A percentile compares a stretch with the other conserved stretches of the same genome.
phyloP scores from a whole-genome alignment of 2,888 invertebrate species.

The Melinaea marsaeus region DNA sequence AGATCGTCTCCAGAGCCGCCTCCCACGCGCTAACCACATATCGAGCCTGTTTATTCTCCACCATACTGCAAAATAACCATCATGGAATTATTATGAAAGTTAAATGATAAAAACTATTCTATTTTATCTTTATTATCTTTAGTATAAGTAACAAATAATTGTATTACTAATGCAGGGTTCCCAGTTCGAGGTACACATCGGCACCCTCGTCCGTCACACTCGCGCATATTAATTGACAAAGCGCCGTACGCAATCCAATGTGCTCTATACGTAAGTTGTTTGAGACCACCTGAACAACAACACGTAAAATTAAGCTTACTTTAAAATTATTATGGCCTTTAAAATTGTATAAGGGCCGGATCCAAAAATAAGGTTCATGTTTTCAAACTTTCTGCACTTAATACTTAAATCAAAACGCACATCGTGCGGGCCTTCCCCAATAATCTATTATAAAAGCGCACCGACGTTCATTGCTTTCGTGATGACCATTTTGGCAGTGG shows the following conservation, averaged over 20 bases:
- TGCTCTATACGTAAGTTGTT: slow-evolving; percentile 55
- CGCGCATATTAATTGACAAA: slow-evolving; percentile 53
- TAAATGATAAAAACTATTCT: not conserved
- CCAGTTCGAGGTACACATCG: slow-evolving; percentile 55
- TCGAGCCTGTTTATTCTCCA: slow-evolving; percentile 64
- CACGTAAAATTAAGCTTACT: no score
- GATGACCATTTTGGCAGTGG: no score
- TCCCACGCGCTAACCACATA: slow-evolving; percentile 79
- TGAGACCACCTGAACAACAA: slow-evolving; percentile 45
- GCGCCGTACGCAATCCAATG: slow-evolving; percentile 59
- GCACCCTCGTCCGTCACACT: slow-evolving; percentile 66
- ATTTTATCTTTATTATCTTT: not conserved
- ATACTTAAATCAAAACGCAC: no score
- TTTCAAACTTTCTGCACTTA: no score
- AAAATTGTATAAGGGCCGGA: no score
- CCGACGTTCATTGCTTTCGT: no score
- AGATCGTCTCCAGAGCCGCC: slow-evolving; percentile 78
- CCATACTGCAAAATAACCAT: slow-evolving; percentile 58
- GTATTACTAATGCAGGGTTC: slow-evolving; percentile 62
- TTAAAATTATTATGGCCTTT: no score
- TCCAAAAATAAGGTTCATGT: no score
- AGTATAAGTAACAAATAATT: not conserved
- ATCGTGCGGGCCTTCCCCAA: no score
- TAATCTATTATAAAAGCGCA: no score
- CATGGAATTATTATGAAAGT: not conserved